Conservation (phyloP, 2,888 invertebrate genomes). For the Zonitis immaculata region DNA sequence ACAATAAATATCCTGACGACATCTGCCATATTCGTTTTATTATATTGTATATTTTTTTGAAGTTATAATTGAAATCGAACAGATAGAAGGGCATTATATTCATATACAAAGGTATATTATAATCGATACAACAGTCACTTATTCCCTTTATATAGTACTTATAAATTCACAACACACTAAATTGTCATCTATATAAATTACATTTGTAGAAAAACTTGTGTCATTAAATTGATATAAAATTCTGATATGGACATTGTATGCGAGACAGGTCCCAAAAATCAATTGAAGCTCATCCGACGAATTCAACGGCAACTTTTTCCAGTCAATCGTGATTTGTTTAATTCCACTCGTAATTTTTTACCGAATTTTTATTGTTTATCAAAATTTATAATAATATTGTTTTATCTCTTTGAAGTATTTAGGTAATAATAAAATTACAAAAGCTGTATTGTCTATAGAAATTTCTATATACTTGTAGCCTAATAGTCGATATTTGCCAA, state of each 20-base stretch:
- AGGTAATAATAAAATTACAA: conserved; percentile 38
- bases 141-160: conserved; percentile 31
- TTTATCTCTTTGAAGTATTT: too few species aligned
- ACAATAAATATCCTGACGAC: conserved; percentile 31
- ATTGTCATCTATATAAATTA: conserved; percentile 38
- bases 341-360: background rate
- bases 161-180: conserved; percentile 43
- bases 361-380: conserved; percentile 10
- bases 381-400: too few species aligned
- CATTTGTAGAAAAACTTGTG: conserved; percentile 39
- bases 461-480: conserved; percentile 38
- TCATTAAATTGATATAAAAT: conserved; percentile 43
- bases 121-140: conserved; percentile 29
- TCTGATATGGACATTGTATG: conserved; percentile 42
- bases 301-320: background rate
- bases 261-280: conserved; percentile 30
- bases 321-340: background rate
- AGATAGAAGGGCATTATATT: too few species aligned
- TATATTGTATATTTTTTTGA: too few species aligned
- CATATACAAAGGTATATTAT: too few species aligned
- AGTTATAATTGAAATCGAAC: too few species aligned
- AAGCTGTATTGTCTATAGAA: conserved; percentile 38
- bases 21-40: conserved; percentile 25
- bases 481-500: conserved; percentile 33
- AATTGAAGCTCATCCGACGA: conserved; percentile 14